phyloP scores from a whole-genome alignment of 2,888 invertebrate genomes.

The Sycophila texana region DNA sequence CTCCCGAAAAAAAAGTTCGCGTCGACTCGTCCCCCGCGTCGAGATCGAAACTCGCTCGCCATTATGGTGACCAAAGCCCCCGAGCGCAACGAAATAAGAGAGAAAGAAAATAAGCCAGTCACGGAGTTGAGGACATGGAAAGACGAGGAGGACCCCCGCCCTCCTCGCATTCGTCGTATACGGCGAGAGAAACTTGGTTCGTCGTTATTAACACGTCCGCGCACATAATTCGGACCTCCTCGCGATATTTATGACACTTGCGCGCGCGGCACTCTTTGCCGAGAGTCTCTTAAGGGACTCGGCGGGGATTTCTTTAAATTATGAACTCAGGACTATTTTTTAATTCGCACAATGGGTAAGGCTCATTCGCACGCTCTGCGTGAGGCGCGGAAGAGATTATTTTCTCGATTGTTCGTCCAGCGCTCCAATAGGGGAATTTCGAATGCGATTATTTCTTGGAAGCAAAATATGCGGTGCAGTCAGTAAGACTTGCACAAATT shows the following conservation, averaged over 20 bases:
- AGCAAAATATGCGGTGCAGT: too few species aligned
- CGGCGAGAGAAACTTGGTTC: constrained; percentile 67
- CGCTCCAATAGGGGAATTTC: too few species aligned
- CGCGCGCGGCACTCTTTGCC: constrained; percentile 6
- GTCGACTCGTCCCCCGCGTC: constrained; percentile 24
- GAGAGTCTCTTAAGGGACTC: background rate
- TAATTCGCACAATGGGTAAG: background rate
- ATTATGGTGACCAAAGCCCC: constrained; percentile 35
- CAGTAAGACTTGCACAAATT: too few species aligned
- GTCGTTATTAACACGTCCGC: constrained; percentile 72
- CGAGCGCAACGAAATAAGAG: constrained; percentile 4
- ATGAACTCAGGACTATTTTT: constrained; percentile 25
- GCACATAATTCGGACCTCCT: constrained; percentile 71
- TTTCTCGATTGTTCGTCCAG: too few species aligned
- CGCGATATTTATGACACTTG: constrained; percentile 44
- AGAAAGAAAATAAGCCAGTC: background rate
- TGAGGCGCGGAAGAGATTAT: background rate
- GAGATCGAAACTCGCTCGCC: constrained; percentile 34
- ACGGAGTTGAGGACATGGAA: too few species aligned
- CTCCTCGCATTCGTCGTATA: constrained; percentile 58
- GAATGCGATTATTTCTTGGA: too few species aligned
- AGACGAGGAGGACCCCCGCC: background rate
- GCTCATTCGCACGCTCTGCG: constrained; percentile 1
- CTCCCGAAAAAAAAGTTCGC: background rate
- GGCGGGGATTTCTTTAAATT: constrained; percentile 39